Evolutionary conservation across 2,888 invertebrate species (phyloP).

Genomic region (Gymnosoma rotundatum): DNA sequence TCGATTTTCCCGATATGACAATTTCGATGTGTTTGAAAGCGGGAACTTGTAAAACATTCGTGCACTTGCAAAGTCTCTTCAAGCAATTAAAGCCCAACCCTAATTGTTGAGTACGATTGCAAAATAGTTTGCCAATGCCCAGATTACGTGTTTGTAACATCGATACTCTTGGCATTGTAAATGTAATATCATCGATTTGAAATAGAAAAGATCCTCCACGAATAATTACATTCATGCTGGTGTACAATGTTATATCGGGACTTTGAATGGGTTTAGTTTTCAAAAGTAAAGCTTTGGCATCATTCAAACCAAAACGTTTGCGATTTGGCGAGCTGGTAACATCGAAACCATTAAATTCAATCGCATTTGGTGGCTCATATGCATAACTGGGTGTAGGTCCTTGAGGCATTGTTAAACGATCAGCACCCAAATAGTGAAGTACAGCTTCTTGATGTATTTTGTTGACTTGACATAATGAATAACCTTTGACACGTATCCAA

Average conservation of each 20-base stretch:
- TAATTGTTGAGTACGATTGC: conserved; percentile 76
- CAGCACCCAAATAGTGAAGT: conserved; percentile 77
- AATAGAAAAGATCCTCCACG: conserved; percentile 75
- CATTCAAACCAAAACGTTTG: conserved; percentile 72
- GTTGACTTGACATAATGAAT: conserved; percentile 75
- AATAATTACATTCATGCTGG: conserved; percentile 75
- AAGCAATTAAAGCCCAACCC: conserved; percentile 76
- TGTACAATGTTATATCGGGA: conserved; percentile 75
- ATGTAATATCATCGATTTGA: conserved; percentile 79
- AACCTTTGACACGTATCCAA: conserved; percentile 79
- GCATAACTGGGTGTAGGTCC: conserved; percentile 73
- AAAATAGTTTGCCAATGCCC: conserved; percentile 76
- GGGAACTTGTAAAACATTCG: conserved; percentile 79
- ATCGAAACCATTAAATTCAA: conserved; percentile 76
- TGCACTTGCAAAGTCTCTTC: conserved; percentile 76
- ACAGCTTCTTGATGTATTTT: conserved; percentile 78
- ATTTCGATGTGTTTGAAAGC: conserved; percentile 77
- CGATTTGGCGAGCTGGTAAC: conserved; percentile 63
- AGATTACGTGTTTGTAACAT: conserved; percentile 78
- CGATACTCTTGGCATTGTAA: conserved; percentile 76
- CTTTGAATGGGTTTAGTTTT: conserved; percentile 66
- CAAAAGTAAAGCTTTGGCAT: conserved; percentile 71
- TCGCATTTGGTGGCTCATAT: conserved; percentile 74
- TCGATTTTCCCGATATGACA: conserved; percentile 75
- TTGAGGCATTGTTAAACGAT: conserved; percentile 71